phyloP scores from a whole-genome alignment of 2,113 vertebrate genomes.

The Rhinopomastus cyanomelas region DNA sequence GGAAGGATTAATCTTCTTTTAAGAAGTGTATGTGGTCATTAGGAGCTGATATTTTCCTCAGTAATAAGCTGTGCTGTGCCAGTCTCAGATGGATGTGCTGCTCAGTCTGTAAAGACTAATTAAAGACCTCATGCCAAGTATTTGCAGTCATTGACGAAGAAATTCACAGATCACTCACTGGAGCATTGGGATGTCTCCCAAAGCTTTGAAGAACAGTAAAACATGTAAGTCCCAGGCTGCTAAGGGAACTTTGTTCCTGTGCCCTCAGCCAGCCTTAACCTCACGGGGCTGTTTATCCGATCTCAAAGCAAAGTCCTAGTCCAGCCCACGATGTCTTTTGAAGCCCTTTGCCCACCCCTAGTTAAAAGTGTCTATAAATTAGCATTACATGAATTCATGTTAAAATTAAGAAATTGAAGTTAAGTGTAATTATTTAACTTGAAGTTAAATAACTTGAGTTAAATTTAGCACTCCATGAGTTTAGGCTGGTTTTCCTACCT shows the following conservation, averaged over 20 bases:
- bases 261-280: not conserved
- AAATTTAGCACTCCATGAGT: not conserved
- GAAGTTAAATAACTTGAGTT: no score
- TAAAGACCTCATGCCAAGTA: not conserved
- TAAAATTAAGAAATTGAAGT: no score
- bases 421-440: no score
- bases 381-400: no score
- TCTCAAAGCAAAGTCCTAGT: not conserved
- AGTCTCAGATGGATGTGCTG: not conserved
- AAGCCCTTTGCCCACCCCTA: not conserved
- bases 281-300: not conserved
- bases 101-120: not conserved
- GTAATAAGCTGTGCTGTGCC: not conserved
- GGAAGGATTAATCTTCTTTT: constrained; percentile 25
- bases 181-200: not conserved
- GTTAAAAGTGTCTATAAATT: not conserved
- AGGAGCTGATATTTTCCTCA: not conserved
- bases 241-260: not conserved
- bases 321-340: not conserved
- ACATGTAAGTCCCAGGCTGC: not conserved
- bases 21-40: not conserved
- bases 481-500: not conserved
- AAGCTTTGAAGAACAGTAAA: not conserved
- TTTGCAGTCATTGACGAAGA: not conserved
- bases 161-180: not conserved